A percentile compares a stretch with the other conserved stretches of the same genome.
These are phyloP conservation scores for Ameiurus melas DNA, from an alignment of 2,113 vertebrate genomes.

Conservation along the genomic window DNA sequence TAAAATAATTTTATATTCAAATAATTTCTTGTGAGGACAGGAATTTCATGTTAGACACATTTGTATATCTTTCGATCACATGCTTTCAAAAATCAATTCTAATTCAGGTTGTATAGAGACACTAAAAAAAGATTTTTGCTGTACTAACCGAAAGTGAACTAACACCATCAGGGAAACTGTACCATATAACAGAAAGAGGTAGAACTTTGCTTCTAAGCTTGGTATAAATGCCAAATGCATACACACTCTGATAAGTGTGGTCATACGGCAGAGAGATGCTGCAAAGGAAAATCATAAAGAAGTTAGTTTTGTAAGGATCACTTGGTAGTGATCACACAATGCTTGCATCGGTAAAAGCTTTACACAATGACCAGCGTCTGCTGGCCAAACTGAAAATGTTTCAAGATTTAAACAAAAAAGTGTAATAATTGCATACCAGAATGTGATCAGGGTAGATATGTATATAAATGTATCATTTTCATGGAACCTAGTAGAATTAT, in stretches of 20 bases:
- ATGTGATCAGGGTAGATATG: background rate
- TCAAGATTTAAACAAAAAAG: background rate
- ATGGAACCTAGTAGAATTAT: background rate
- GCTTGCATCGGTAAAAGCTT: background rate
- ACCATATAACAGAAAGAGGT: slow-evolving; percentile 69
- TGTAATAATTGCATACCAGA: background rate
- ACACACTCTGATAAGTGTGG: slow-evolving; percentile 72
- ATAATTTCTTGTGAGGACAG: background rate
- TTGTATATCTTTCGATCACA: background rate
- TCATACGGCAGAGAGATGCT: slow-evolving; percentile 72
- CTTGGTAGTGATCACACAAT: background rate
- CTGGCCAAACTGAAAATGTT: background rate
- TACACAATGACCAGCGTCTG: background rate
- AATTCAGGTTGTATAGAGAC: background rate
- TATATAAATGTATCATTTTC: background rate
- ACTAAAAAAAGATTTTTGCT: background rate
- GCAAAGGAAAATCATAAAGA: background rate
- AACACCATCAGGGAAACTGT: slow-evolving; percentile 56
- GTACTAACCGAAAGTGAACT: slow-evolving; percentile 65
- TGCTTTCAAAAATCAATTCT: background rate
- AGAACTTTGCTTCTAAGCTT: slow-evolving; percentile 66
- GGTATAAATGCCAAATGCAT: slow-evolving; percentile 67
- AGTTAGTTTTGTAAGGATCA: background rate
- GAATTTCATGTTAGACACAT: background rate
- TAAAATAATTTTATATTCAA: background rate